These are phyloP conservation scores for Notodonta dromedarius DNA, from an alignment of 2,888 invertebrate species.

Conservation along the genomic window DNA sequence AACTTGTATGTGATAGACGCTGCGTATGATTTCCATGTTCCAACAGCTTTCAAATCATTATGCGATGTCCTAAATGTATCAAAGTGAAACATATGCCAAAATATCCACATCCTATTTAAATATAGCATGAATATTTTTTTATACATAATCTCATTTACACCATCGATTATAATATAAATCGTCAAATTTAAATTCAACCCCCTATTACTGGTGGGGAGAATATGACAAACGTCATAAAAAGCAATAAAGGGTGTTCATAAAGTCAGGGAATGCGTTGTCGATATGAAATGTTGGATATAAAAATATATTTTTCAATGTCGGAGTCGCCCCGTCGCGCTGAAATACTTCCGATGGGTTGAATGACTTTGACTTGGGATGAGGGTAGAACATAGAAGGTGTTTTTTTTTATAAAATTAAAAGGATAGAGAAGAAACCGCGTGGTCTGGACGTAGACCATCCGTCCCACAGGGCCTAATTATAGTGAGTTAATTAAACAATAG, in stretches of 20 bases:
- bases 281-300: slow-evolving; percentile 51
- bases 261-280: slow-evolving; percentile 50
- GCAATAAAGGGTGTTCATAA: slow-evolving; percentile 61
- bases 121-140: background rate
- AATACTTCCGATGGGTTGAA: background rate
- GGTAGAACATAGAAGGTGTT: background rate
- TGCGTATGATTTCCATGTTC: too few relatives aligned
- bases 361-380: background rate
- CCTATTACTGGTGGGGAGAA: slow-evolving; percentile 46
- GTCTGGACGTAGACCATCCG: too few relatives aligned
- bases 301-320: slow-evolving; percentile 46
- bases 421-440: too few relatives aligned
- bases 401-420: background rate
- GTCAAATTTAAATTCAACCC: slow-evolving; percentile 55
- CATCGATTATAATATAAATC: slow-evolving; percentile 67
- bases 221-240: slow-evolving; percentile 61
- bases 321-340: slow-evolving; percentile 38
- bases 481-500: too few relatives aligned
- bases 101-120: too few relatives aligned
- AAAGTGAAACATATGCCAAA: too few relatives aligned
- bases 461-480: too few relatives aligned
- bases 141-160: slow-evolving; percentile 40
- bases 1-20: too few relatives aligned
- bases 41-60: too few relatives aligned
- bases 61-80: too few relatives aligned